A percentile compares a stretch with the other conserved stretches of the same genome.
These are phyloP conservation scores for Ceratina japonica DNA, from an alignment of 1,140 invertebrate species.

Conservation along the genomic window DNA sequence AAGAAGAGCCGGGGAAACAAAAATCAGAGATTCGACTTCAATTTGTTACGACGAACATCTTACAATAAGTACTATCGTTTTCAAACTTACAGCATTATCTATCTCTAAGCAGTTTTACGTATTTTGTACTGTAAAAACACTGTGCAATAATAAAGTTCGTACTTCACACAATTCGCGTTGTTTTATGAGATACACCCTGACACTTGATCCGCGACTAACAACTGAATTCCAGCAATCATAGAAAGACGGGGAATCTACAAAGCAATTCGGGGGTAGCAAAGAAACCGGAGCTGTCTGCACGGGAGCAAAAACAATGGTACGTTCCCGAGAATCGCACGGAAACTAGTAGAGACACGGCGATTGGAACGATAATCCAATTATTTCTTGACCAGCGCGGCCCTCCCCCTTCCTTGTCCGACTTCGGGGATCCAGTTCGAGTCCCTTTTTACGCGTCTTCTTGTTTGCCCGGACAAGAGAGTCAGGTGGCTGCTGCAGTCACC, in stretches of 20 bases:
- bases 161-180: no score
- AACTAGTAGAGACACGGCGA: conserved; percentile 1
- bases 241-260: no score
- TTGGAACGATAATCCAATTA: conserved; percentile 33
- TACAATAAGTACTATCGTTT: not conserved
- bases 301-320: not conserved
- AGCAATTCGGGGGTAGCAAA: not conserved
- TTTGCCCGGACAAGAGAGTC: not conserved
- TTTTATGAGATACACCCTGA: no score
- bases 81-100: not conserved
- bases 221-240: not conserved
- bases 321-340: not conserved
- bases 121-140: no score
- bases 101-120: no score
- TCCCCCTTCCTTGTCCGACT: not conserved
- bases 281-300: not conserved
- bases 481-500: conserved; percentile 8
- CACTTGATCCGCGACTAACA: no score
- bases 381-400: not conserved
- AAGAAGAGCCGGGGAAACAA: not conserved
- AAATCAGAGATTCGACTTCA: not conserved
- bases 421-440: not conserved
- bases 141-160: no score
- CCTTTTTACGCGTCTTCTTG: conserved; percentile 26
- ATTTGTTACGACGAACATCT: not conserved